phyloP scores from a whole-genome alignment of 2,888 invertebrate genomes.

The Dascillus cervinus region DNA sequence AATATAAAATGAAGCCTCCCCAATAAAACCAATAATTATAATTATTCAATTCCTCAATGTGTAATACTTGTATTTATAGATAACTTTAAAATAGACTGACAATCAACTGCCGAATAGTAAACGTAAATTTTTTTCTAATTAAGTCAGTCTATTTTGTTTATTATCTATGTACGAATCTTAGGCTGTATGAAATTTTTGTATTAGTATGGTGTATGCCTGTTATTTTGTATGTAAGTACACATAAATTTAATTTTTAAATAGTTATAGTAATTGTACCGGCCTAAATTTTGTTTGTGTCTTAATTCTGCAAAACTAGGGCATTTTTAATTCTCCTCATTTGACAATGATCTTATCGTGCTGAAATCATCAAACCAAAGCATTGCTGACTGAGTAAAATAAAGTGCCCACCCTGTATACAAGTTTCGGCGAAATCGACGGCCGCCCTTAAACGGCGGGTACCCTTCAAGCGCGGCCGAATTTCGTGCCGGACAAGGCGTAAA shows the following conservation, averaged over 20 bases:
- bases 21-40: constrained; percentile 37
- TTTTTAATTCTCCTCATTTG: constrained; percentile 2
- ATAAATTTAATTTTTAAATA: too few species aligned
- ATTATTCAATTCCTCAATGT: constrained; percentile 41
- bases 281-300: constrained; percentile 18
- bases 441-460: constrained; percentile 6
- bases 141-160: constrained; percentile 12
- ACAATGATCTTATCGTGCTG: constrained; percentile 3
- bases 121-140: constrained; percentile 7
- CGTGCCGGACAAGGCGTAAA: constrained; percentile 6
- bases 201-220: constrained; percentile 35
- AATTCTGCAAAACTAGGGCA: constrained; percentile 1
- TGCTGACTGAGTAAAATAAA: constrained; percentile 16
- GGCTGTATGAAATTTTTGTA: constrained; percentile 38
- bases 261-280: constrained; percentile 24
- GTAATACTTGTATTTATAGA: constrained; percentile 33
- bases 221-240: constrained; percentile 35
- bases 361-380: constrained; percentile 8
- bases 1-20: constrained; percentile 35
- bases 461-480: constrained; percentile 9
- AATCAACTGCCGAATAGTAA: background rate
- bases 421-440: too few species aligned
- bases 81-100: constrained; percentile 17
- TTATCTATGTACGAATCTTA: constrained; percentile 32
- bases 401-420: too few species aligned